Base-by-base conservation (phyloP, 2,113 vertebrate species). In the Panthera leo region DNA sequence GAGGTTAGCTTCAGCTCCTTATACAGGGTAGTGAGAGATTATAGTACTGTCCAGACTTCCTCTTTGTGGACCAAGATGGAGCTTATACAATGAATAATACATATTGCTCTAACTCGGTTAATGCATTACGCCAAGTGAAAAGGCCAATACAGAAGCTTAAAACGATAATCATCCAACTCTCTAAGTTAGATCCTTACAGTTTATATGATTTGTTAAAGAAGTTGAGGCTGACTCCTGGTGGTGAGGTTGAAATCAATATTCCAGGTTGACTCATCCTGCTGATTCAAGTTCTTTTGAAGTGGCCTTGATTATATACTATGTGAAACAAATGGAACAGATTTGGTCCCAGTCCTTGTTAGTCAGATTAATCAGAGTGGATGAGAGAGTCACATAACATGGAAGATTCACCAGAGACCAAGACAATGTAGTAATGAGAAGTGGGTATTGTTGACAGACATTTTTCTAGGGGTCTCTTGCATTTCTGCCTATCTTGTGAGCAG, bases 171-270 rank as follows among this genome's bases (percentile, higher is more conserved):
- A 94, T 9, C 7, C 53, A 31, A 39, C 25, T 82, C 42, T 90
- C 31, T 42, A 88, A 71, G 7, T 71, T 88, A 92, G 55, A 95
- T 34, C 23, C 27, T 61, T 42, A 80, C 10, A 53, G 80, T 53
- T 80, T 83, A 23, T 34, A 92, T 15, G 16, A 39, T 93, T 91
- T 91, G 34, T 88, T 93, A 82, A 93, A 12, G 27, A 84, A 90
- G 36, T 36, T 53, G 53, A 93, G 14, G 13, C 27, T 79, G 39
- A 84, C 51, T 13, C 36, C 27, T 14, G 0, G 23, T 31, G 7
- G 2, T 15, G 34, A 83, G 4, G 2, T 4, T 71, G 29, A 94
- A 34, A 53, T 91, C 87, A 83, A 39, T 58, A 95, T 31, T 39
- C 2, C 9, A 48, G 18, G 19, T 67, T 91, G 39, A 55, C 84